phyloP scores from a whole-genome alignment of 2,888 invertebrate genomes.

The Tetragnatha montana region DNA sequence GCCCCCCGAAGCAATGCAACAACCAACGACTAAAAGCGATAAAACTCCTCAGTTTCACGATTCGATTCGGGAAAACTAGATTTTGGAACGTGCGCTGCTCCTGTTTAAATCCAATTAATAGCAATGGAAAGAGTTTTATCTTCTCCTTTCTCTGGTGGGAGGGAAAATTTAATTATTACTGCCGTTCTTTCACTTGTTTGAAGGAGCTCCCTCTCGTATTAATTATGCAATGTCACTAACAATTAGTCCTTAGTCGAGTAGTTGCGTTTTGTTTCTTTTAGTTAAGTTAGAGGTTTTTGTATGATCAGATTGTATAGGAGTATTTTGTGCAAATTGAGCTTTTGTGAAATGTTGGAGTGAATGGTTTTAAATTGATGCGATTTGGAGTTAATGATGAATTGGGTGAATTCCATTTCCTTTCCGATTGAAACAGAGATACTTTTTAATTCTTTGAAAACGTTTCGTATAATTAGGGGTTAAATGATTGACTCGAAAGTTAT shows the following conservation, averaged over 20 bases:
- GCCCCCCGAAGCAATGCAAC: not conserved
- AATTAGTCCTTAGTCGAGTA: conserved; percentile 45
- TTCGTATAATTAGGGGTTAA: no score
- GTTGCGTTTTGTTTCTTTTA: not conserved
- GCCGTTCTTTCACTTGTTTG: not conserved
- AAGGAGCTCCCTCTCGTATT: conserved; percentile 18
- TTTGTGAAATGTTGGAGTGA: not conserved
- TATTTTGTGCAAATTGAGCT: not conserved
- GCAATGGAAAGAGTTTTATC: conserved; percentile 38
- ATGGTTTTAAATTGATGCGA: not conserved
- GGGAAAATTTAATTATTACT: conserved; percentile 49
- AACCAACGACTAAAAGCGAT: not conserved
- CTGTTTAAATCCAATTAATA: conserved; percentile 57
- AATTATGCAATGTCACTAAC: conserved; percentile 32
- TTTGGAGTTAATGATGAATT: not conserved
- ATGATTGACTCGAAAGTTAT: no score
- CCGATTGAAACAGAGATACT: no score
- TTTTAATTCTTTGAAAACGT: no score
- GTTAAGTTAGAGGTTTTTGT: not conserved
- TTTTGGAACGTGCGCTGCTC: conserved; percentile 2
- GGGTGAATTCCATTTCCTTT: no score
- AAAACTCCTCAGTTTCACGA: not conserved
- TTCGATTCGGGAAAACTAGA: not conserved
- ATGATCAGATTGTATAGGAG: no score
- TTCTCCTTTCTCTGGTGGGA: conserved; percentile 28